Evolutionary conservation across 2,113 vertebrate species (phyloP).

Genomic region (Myanophis thanlyinensis): DNA sequence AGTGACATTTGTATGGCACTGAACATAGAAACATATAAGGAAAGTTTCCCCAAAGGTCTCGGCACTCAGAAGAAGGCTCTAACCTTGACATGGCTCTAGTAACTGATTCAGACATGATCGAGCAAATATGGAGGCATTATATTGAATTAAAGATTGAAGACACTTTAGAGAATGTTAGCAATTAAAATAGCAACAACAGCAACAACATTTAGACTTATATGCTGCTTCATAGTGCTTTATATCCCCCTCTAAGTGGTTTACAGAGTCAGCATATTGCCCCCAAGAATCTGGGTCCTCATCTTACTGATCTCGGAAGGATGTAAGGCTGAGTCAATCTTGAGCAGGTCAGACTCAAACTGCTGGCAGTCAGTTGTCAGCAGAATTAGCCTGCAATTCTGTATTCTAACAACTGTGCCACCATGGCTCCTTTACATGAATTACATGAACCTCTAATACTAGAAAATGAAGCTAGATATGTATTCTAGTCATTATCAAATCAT

Average conservation of each 20-base stretch:
- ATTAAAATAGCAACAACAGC: background rate
- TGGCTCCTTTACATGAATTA: background rate
- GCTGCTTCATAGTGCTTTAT: background rate
- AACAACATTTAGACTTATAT: background rate
- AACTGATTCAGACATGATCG: too few relatives aligned
- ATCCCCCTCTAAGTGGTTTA: background rate
- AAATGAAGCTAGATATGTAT: background rate
- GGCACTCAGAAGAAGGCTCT: too few relatives aligned
- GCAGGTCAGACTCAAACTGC: background rate
- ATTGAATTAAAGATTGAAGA: too few relatives aligned
- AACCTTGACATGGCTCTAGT: too few relatives aligned
- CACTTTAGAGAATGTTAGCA: too few relatives aligned
- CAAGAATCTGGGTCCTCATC: background rate
- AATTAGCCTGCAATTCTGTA: background rate
- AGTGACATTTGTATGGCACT: too few relatives aligned
- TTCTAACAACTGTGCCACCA: background rate
- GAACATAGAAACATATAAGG: too few relatives aligned
- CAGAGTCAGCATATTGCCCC: background rate
- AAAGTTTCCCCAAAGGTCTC: too few relatives aligned
- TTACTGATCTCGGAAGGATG: background rate
- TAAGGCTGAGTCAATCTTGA: background rate
- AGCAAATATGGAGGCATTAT: too few relatives aligned
- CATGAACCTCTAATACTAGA: background rate
- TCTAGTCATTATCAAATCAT: background rate
- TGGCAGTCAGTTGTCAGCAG: background rate